Conservation (phyloP, 2,113 vertebrate species). For the Panthera tigris region DNA sequence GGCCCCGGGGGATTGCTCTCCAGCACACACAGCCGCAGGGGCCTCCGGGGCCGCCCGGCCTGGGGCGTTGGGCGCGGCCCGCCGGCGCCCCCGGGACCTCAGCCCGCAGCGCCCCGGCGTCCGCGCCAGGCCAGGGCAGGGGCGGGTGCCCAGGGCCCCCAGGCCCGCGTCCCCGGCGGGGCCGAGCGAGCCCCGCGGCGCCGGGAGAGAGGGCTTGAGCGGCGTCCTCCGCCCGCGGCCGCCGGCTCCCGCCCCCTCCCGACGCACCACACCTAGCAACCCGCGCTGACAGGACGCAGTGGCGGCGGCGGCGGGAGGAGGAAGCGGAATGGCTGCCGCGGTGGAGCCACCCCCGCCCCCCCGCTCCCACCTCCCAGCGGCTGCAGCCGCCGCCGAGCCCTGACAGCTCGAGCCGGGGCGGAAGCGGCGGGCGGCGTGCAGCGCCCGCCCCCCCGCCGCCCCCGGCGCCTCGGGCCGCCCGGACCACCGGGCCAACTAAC, state of each 20-base stretch:
- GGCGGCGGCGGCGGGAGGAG: conserved; percentile 77
- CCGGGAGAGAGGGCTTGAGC: not conserved
- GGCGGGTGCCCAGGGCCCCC: not conserved
- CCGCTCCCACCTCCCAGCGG: conserved; percentile 59
- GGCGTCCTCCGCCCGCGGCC: not conserved
- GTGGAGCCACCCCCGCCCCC: conserved; percentile 74
- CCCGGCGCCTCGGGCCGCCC: conserved; percentile 25
- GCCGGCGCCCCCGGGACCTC: conserved; percentile 37
- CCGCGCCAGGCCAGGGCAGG: conserved; percentile 47
- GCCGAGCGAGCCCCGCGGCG: not conserved
- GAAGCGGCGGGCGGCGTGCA: conserved; percentile 81
- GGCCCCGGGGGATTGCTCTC: not conserved
- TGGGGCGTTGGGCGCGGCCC: conserved; percentile 71
- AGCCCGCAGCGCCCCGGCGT: conserved; percentile 29
- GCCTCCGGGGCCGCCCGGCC: conserved; percentile 41
- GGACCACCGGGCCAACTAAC: conserved; percentile 55
- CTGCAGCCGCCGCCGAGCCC: conserved; percentile 69
- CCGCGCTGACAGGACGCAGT: conserved; percentile 80
- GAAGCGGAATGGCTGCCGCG: conserved; percentile 81
- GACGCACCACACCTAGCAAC: conserved; percentile 78
- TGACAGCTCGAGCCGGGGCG: conserved; percentile 84
- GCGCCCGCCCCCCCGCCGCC: conserved; percentile 66
- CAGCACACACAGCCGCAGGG: conserved; percentile 17
- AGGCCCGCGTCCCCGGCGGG: not conserved
- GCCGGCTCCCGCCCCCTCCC: conserved; percentile 51